These are phyloP conservation scores for Zosterops lateralis DNA, from an alignment of 2,113 vertebrate genomes.

Conservation along the genomic window DNA sequence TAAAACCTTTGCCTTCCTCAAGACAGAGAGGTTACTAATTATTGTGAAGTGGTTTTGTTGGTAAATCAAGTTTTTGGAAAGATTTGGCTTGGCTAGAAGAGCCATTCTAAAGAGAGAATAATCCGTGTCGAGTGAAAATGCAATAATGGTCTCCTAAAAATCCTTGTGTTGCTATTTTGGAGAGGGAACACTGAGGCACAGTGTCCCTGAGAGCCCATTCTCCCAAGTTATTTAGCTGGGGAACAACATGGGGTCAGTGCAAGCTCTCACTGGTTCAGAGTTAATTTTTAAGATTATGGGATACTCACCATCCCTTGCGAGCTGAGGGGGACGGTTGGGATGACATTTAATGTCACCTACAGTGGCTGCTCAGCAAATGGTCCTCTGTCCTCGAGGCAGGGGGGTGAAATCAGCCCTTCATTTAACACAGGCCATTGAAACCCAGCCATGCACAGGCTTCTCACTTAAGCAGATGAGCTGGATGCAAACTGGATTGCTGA, in stretches of 20 bases:
- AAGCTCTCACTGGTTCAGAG: neutral
- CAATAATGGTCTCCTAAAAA: neutral
- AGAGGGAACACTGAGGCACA: neutral
- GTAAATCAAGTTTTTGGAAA: neutral
- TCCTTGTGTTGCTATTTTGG: neutral
- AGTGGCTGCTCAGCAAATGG: neutral
- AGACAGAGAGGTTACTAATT: neutral
- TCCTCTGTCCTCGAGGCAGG: neutral
- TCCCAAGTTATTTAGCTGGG: neutral
- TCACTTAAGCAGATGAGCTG: neutral
- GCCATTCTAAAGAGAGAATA: neutral
- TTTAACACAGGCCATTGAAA: neutral
- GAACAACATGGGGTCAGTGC: neutral
- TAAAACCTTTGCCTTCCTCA: neutral
- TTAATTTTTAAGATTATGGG: neutral
- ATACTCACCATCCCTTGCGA: neutral
- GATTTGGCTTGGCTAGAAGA: neutral
- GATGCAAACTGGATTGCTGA: neutral
- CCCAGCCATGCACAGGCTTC: neutral
- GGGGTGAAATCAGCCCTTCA: neutral
- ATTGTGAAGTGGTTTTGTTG: neutral
- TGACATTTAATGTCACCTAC: neutral
- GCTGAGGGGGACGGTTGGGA: neutral
- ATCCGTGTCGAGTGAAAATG: fast-evolving
- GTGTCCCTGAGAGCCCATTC: fast-evolving